A percentile compares a stretch with the other conserved stretches of the same genome.
Evolutionary conservation across 2,113 vertebrate species (phyloP).

Genomic region (Bufo bufo): DNA sequence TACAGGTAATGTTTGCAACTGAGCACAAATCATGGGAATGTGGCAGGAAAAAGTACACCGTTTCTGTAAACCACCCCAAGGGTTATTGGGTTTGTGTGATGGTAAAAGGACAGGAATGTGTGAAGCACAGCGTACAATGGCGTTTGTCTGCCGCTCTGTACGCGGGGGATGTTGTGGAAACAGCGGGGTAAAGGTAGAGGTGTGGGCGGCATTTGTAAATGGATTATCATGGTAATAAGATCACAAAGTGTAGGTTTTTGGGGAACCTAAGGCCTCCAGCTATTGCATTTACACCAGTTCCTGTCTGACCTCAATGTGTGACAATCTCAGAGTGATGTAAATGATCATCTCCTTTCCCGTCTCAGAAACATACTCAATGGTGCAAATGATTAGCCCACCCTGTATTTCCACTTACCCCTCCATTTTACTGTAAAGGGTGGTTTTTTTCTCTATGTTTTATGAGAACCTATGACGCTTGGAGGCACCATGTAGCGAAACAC

Average conservation of each 20-base stretch:
- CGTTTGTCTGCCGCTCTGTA: background rate
- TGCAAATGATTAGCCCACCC: too few relatives aligned
- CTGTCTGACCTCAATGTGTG: too few relatives aligned
- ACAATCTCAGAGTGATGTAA: too few relatives aligned
- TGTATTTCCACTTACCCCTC: too few relatives aligned
- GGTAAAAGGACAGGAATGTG: conserved; percentile 3
- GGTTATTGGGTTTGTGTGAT: background rate
- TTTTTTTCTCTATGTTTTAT: too few relatives aligned
- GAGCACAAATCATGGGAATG: conserved; percentile 5
- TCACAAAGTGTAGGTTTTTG: background rate
- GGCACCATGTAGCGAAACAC: too few relatives aligned
- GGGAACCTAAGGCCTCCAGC: too few relatives aligned
- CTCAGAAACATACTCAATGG: too few relatives aligned
- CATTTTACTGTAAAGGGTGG: too few relatives aligned
- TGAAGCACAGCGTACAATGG: background rate
- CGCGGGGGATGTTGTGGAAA: background rate
- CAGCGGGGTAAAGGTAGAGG: background rate
- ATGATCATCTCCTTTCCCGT: too few relatives aligned
- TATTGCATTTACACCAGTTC: too few relatives aligned
- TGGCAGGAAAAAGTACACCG: background rate
- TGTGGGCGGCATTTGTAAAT: background rate
- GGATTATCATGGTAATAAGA: background rate
- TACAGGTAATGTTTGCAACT: conserved; percentile 21
- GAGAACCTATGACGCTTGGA: too few relatives aligned
- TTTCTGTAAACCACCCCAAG: background rate